Evolutionary conservation across 30 jellyfish, hydroid and myxozoan species (phyloP), one percentile per base, ranked within the genome.

Genomic region (Turritopsis dohrnii): DNA sequence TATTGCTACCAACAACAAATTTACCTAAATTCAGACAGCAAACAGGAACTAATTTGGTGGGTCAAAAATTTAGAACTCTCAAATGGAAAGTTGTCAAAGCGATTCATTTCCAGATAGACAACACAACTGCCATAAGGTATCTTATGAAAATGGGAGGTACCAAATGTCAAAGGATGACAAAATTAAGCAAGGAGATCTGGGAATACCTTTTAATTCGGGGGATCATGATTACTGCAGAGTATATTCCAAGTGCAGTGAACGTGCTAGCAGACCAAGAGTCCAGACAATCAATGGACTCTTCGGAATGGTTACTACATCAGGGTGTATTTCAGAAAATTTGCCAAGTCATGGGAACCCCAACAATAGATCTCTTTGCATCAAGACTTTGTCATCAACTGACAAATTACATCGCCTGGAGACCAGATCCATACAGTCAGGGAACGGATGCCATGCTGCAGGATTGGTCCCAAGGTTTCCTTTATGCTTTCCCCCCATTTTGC

Each of bases 391-490:
- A 69, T 69, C 77, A 69, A 69, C 22, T 69, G 28, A 23, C 17
- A 69, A 69, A n/a, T 23, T 69, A 69, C 19, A n/a, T n/a, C 8
- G 28, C 77, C 30, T 69, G 77, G 77, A 69, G 31, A 1, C 77
- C n/a, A 16, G 77, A 69, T 21, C 77, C 77, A 9, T 1, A 69
- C 77, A 69, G 77, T 69, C 77, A 69, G 77, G 77, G 77, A n/a
- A 69, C 77, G 22, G 77, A 69, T 69, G 77, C 77, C 9, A n/a
- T 69, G 28, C 77, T n/a, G 16, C 77, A 69, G 31, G 31, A 69
- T 23, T 69, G 77, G 77, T n/a, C 28, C 30, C 77, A 69, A 69
- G 17, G 19, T 16, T 69, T 23, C 19, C 77, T 69, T 69, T 69
- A 69, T 0, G 77, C 77, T n/a, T 69, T 69, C 30, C 77, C 77